phyloP scores from a whole-genome alignment of 2,113 vertebrate genomes.

The Cyanoramphus novaezelandiae region DNA sequence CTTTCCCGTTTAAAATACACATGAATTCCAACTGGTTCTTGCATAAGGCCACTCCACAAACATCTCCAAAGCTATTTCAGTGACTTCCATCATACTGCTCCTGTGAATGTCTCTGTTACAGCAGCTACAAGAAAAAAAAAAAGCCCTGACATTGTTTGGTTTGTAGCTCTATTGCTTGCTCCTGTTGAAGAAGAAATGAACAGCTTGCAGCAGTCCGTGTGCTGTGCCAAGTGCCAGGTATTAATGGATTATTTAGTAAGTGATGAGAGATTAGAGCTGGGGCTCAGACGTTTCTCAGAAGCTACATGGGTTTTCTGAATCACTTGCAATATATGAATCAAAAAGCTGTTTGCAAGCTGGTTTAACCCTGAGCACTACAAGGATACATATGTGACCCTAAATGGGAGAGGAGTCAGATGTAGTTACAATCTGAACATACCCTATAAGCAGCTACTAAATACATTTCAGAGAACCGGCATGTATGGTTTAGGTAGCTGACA shows the following conservation, averaged over 20 bases:
- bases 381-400: background rate
- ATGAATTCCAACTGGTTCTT: background rate
- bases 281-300: background rate
- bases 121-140: background rate
- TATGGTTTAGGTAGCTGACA: background rate
- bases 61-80: background rate
- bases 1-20: background rate
- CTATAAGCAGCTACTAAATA: background rate
- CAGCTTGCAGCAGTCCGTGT: background rate
- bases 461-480: background rate
- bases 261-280: background rate
- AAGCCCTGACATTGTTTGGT: background rate
- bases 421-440: background rate
- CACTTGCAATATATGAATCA: fast-evolving
- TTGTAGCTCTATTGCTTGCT: background rate
- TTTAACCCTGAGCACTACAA: background rate
- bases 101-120: background rate
- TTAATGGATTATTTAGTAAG: background rate
- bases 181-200: background rate
- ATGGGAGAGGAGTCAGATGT: background rate
- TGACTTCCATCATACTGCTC: background rate
- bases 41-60: background rate
- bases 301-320: background rate
- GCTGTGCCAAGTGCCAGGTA: background rate
- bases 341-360: background rate